Base-by-base conservation (phyloP, 2,113 vertebrate genomes). In the Plecturocebus donacophilus region DNA sequence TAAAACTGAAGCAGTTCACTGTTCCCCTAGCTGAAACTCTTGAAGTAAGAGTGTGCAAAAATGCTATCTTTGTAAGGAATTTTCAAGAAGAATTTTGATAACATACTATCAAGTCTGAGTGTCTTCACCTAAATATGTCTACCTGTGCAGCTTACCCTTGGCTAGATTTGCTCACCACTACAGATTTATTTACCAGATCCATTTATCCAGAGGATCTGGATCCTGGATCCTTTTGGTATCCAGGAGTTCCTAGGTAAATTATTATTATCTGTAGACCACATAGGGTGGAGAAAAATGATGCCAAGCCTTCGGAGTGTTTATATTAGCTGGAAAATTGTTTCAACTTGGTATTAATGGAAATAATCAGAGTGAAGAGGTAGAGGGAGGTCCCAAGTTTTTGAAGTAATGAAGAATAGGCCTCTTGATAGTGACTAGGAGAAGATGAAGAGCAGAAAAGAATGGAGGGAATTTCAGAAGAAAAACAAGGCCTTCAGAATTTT, bases 41-140 rank as follows among this genome's bases (percentile, higher is more conserved):
- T n/a, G 12, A 86, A 91, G 27, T 52, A 94, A 97, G 21, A 58
- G 3, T 79, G 75, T 87, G 42, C 38, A 90, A 94, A 68, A 90
- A 52, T 54, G 38, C 13, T 95, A 6, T 92, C 70, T 97, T 95
- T 77, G 83, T 91, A 94, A 90, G 68, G 40, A 91, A 89, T 86
- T 89, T 77, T 92, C 54, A 66, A 89, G 49, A 87, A 94, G 68
- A 95, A 94, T 76, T 95, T 73, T 77, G 79, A 66, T 66, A 79
- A 56, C 54, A 71, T 30, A 68, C 30, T 45, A 40, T 91, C n/a
- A 68, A 91, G 20, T 27, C 35, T 66, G n/a, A 23, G 45, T 32
- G 35, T 6, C 35, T 79, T 64, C 64, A 8, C 35, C 58, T 87
- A 27, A 83, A 80, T 81, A 64, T 2, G 64, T 87, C 42, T 86